These are phyloP conservation scores for Phrynosoma platyrhinos DNA, from an alignment of 2,113 vertebrate species.

Conservation along the genomic window DNA sequence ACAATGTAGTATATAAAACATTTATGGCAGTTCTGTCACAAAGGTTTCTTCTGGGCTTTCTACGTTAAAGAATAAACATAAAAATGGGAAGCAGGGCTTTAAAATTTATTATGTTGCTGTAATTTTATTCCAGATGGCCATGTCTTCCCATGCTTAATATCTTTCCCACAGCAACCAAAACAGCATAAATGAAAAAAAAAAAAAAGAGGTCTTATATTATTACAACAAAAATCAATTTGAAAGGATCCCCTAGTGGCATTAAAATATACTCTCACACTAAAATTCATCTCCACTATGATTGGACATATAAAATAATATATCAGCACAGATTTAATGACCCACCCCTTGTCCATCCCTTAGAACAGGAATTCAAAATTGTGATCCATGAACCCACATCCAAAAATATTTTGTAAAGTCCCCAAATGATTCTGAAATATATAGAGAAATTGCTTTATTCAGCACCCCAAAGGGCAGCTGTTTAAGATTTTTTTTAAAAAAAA, in stretches of 20 bases:
- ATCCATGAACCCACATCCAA: not conserved
- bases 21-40: conserved; percentile 57
- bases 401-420: conserved; percentile 44
- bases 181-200: conserved; percentile 33
- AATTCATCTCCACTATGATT: conserved; percentile 63
- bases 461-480: conserved; percentile 56
- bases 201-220: conserved; percentile 44
- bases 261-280: conserved; percentile 61
- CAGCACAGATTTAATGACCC: conserved; percentile 46
- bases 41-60: conserved; percentile 53
- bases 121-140: conserved; percentile 53
- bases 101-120: conserved; percentile 62
- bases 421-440: conserved; percentile 46
- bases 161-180: conserved; percentile 66
- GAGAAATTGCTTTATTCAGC: conserved; percentile 43
- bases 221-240: conserved; percentile 68
- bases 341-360: conserved; percentile 25
- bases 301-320: conserved; percentile 56
- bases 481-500: conserved; percentile 20
- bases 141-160: conserved; percentile 70
- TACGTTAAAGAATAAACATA: conserved; percentile 55
- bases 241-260: conserved; percentile 60
- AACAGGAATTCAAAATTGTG: conserved; percentile 60
- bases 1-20: conserved; percentile 56
- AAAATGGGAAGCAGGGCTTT: conserved; percentile 62